Percentiles rank a stretch among this genome's conserved stretches.
Conservation (phyloP, 1,140 invertebrate species). For the Drosophila leontia region DNA sequence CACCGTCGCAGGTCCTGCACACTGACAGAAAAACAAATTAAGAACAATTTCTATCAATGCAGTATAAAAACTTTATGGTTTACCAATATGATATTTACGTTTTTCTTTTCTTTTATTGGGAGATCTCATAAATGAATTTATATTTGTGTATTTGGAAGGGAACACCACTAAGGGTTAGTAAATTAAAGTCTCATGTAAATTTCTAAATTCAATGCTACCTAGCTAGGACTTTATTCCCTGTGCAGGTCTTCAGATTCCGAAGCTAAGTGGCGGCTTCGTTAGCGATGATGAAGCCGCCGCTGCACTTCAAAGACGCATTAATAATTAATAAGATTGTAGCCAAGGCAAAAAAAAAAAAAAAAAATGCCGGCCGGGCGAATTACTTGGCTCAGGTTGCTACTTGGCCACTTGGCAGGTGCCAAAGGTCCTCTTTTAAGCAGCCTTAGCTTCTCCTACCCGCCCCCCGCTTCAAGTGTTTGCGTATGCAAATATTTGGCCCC, state of each 20-base stretch:
- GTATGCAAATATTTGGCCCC: slow-evolving; percentile 77
- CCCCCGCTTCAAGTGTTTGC: slow-evolving; percentile 45
- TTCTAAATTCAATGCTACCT: too few relatives aligned
- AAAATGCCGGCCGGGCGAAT: slow-evolving; percentile 29
- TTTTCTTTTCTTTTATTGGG: too few relatives aligned
- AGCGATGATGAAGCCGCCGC: slow-evolving; percentile 51
- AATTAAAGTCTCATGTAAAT: too few relatives aligned
- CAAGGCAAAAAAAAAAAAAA: slow-evolving; percentile 40
- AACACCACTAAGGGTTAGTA: too few relatives aligned
- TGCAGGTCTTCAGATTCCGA: slow-evolving; percentile 27
- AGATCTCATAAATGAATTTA: too few relatives aligned
- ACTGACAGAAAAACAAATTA: slow-evolving; percentile 1
- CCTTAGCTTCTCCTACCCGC: slow-evolving; percentile 25
- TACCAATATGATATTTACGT: not conserved
- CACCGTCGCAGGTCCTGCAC: slow-evolving; percentile 42
- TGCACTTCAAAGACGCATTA: slow-evolving; percentile 75
- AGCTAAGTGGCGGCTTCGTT: slow-evolving; percentile 72
- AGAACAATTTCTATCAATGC: not conserved
- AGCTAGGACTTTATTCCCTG: not conserved
- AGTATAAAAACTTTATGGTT: not conserved
- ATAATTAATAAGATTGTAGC: slow-evolving; percentile 76
- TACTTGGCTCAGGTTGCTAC: slow-evolving; percentile 58
- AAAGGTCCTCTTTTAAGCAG: slow-evolving; percentile 46
- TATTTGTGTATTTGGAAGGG: too few relatives aligned
- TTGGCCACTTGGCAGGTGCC: slow-evolving; percentile 55